Evolutionary conservation across 2,888 invertebrate genomes (phyloP).

Genomic region (Temnothorax unifasciatus): DNA sequence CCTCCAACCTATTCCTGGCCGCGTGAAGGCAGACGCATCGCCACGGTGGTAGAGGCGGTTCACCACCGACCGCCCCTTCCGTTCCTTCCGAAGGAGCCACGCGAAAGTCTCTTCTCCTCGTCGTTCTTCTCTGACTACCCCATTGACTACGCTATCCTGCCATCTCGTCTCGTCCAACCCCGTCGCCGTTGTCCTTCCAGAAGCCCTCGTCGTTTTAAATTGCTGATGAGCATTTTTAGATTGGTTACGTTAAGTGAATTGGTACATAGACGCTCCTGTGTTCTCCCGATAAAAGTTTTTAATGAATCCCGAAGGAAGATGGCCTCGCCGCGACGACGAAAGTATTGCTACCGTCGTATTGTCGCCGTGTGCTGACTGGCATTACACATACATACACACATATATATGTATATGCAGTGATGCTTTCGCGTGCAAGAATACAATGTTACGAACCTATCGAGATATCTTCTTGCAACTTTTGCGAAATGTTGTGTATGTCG

Average conservation of each 20-base stretch:
- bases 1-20: slow-evolving; percentile 48
- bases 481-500: not conserved
- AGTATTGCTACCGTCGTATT: slow-evolving; percentile 38
- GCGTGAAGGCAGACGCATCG: slow-evolving; percentile 50
- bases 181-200: slow-evolving; percentile 73
- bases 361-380: slow-evolving; percentile 42
- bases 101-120: slow-evolving; percentile 53
- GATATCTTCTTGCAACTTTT: slow-evolving; percentile 29
- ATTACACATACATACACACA: slow-evolving; percentile 24
- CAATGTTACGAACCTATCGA: slow-evolving; percentile 46
- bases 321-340: slow-evolving; percentile 65
- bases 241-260: slow-evolving; percentile 86
- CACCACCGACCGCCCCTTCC: slow-evolving; percentile 68
- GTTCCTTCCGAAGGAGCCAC: slow-evolving; percentile 63
- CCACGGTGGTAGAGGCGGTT: slow-evolving; percentile 69
- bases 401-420: not conserved
- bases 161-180: slow-evolving; percentile 65
- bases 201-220: slow-evolving; percentile 84
- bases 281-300: slow-evolving; percentile 84
- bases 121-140: slow-evolving; percentile 49
- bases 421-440: slow-evolving; percentile 52
- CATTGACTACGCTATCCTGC: slow-evolving; percentile 53
- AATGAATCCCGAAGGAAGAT: slow-evolving; percentile 78
- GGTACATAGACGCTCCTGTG: slow-evolving; percentile 84
- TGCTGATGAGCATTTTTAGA: slow-evolving; percentile 86